Conservation (phyloP, 2,888 invertebrate species). For the Papilio demoleus region DNA sequence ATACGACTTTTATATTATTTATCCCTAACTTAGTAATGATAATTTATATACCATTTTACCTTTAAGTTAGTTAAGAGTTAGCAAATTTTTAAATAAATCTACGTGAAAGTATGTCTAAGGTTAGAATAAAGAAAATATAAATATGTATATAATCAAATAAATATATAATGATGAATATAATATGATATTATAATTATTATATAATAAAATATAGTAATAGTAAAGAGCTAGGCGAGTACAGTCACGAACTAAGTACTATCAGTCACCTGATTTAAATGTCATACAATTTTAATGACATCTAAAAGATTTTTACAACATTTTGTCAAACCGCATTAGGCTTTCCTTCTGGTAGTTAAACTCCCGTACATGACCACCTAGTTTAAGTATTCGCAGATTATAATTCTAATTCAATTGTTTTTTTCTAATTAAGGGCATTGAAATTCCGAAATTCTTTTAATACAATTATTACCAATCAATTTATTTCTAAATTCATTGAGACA, state of each 20-base stretch:
- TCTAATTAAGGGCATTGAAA: not conserved
- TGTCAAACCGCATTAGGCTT: no score
- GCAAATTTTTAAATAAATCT: no score
- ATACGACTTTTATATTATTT: not conserved
- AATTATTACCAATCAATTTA: not conserved
- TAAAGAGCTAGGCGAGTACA: constrained; percentile 22
- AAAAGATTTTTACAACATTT: no score
- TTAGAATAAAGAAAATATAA: not conserved
- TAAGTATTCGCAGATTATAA: no score
- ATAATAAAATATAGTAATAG: constrained; percentile 9
- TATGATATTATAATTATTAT: not conserved
- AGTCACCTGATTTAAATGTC: not conserved
- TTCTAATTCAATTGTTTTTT: no score
- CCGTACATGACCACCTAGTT: no score
- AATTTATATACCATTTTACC: not conserved
- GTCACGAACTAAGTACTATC: constrained; percentile 34
- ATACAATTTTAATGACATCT: no score
- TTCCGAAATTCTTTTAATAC: not conserved
- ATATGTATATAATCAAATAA: not conserved
- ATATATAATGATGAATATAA: not conserved
- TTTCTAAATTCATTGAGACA: no score
- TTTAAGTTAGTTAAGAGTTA: no score
- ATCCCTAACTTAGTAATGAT: not conserved
- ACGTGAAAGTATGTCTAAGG: no score
- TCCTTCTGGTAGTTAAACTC: no score